phyloP scores from a whole-genome alignment of 2,797 vertebrate species.

The Melanogrammus aeglefinus region DNA sequence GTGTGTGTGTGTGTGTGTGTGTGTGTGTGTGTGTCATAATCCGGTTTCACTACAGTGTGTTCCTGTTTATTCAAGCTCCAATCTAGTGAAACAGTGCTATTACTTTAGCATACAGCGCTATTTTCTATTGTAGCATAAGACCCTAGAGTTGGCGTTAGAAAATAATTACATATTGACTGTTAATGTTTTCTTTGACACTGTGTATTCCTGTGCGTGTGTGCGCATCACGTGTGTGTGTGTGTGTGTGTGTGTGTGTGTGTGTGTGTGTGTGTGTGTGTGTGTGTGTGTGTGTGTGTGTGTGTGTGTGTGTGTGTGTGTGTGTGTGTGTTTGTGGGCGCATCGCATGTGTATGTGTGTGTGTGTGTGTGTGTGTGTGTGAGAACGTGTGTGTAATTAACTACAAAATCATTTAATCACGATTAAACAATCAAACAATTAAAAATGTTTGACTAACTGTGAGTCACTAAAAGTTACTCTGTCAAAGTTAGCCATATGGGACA shows the following conservation, averaged over 20 bases:
- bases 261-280: no score
- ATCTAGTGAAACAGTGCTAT: conserved; percentile 10
- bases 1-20: no score
- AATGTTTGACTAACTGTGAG: neutral
- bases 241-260: no score
- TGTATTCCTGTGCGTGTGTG: neutral
- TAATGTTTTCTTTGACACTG: neutral
- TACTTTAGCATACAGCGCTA: neutral
- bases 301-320: no score
- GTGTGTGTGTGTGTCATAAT: conserved; percentile 19
- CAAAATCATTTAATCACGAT: neutral
- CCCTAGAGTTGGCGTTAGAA: no score
- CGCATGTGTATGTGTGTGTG: no score
- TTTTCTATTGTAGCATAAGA: conserved; percentile 9
- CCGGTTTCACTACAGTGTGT: conserved; percentile 21
- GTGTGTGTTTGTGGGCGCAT: no score
- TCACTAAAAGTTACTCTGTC: neutral
- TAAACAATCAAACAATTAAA: no score
- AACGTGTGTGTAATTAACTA: no score
- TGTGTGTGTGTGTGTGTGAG: no score
- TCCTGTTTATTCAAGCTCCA: conserved; percentile 19
- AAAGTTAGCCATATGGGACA: neutral
- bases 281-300: neutral
- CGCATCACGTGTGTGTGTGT: no score
- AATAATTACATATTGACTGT: no score